A percentile compares a stretch with the other conserved stretches of the same genome.
Conservation (phyloP, 2,888 invertebrate species). For the Lasiommata megera region DNA sequence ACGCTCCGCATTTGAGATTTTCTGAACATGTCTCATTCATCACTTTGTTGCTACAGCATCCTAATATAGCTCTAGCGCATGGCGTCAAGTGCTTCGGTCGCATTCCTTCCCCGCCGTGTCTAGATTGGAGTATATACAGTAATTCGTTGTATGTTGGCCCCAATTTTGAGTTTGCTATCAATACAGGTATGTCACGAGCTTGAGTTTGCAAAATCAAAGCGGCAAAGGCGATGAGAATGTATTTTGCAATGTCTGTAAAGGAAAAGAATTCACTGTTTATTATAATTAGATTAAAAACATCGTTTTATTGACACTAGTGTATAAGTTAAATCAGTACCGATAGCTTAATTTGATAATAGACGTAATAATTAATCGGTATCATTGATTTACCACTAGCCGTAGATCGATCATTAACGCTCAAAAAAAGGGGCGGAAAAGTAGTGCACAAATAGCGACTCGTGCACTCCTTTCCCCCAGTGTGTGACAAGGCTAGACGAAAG, state of each 20-base stretch:
- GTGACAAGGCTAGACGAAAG: too few relatives aligned
- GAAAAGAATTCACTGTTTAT: neutral
- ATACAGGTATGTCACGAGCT: constrained; percentile 42
- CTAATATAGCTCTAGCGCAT: constrained; percentile 88
- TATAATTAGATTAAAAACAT: too few relatives aligned
- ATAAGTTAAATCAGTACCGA: too few relatives aligned
- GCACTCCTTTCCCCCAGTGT: too few relatives aligned
- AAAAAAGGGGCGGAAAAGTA: too few relatives aligned
- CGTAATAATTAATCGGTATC: too few relatives aligned
- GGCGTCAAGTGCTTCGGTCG: constrained; percentile 66
- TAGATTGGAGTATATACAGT: constrained; percentile 50
- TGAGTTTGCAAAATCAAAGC: constrained; percentile 41
- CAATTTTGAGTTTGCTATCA: constrained; percentile 6
- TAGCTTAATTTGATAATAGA: too few relatives aligned
- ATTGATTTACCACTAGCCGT: too few relatives aligned
- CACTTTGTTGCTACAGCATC: constrained; percentile 84
- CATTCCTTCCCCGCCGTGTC: constrained; percentile 40
- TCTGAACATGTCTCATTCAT: constrained; percentile 85
- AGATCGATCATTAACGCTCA: too few relatives aligned
- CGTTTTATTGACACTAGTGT: too few relatives aligned
- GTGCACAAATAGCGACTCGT: too few relatives aligned
- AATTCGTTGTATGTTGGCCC: constrained; percentile 51
- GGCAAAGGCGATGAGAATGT: constrained; percentile 37
- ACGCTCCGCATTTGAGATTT: constrained; percentile 85
- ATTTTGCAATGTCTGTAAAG: constrained; percentile 50